A percentile compares a stretch with the other conserved stretches of the same genome.
phyloP scores from a whole-genome alignment of 2,888 invertebrate genomes.

The Drosophila siamana region DNA sequence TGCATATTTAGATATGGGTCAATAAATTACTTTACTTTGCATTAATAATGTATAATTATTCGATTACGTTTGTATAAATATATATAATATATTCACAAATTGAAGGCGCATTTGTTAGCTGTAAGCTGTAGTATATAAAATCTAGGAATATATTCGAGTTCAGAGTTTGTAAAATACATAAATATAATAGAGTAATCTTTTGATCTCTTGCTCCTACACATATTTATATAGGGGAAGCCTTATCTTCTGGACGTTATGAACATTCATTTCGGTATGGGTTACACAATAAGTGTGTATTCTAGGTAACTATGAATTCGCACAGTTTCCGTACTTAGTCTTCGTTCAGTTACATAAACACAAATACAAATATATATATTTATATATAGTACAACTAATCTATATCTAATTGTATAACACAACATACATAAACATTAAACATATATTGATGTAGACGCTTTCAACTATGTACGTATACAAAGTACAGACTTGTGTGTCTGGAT shows the following conservation, averaged over 20 bases:
- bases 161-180: conserved; percentile 44
- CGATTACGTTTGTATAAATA: conserved; percentile 45
- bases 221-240: conserved; percentile 21
- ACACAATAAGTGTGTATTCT: conserved; percentile 36
- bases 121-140: conserved; percentile 63
- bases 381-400: conserved; percentile 29
- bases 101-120: conserved; percentile 72
- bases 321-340: conserved; percentile 66
- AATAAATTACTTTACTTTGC: conserved; percentile 49
- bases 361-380: conserved; percentile 35
- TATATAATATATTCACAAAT: conserved; percentile 72
- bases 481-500: conserved; percentile 34
- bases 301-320: conserved; percentile 59
- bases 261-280: conserved; percentile 48
- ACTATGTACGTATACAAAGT: conserved; percentile 44
- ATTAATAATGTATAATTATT: conserved; percentile 20
- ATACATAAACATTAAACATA: conserved; percentile 43
- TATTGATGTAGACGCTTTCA: conserved; percentile 16
- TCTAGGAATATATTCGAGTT: conserved; percentile 59
- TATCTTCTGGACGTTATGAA: conserved; percentile 52
- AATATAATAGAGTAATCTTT: conserved; percentile 42
- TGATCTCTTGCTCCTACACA: conserved; percentile 41
- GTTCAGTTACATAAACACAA: conserved; percentile 47
- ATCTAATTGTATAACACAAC: conserved; percentile 63
- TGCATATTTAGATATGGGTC: conserved; percentile 35